These are phyloP conservation scores for Lacanobia wlatinum DNA, from an alignment of 2,888 invertebrate genomes.

Conservation along the genomic window DNA sequence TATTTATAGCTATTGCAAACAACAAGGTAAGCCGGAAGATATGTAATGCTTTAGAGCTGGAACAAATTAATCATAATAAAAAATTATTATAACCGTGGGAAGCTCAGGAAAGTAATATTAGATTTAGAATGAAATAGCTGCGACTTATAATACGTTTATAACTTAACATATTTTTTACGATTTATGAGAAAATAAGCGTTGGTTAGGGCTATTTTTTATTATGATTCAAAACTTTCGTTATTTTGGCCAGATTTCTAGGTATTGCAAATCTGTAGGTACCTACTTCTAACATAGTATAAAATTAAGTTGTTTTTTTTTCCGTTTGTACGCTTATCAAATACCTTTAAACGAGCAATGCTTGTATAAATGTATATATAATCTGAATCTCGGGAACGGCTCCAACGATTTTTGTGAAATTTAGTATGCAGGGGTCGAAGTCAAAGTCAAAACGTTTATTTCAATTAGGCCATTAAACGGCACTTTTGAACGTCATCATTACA, in stretches of 20 bases:
- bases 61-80: slow-evolving; percentile 40
- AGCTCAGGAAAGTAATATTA: slow-evolving; percentile 35
- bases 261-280: no score
- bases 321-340: no score
- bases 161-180: slow-evolving; percentile 5
- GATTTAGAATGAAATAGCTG: slow-evolving; percentile 16
- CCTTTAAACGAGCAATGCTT: no score
- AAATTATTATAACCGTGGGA: slow-evolving; percentile 35
- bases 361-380: no score
- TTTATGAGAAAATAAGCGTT: neutral
- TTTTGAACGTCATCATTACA: no score
- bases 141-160: slow-evolving; percentile 9
- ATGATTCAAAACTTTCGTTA: neutral
- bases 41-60: slow-evolving; percentile 18
- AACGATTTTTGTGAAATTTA: no score
- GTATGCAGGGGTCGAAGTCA: no score
- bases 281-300: no score
- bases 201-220: neutral
- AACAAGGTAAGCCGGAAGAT: slow-evolving; percentile 28
- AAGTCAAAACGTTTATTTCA: no score
- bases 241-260: neutral
- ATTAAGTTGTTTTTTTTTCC: no score
- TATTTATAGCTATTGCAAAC: slow-evolving; percentile 41
- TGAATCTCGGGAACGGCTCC: no score
- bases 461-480: no score